A percentile compares a stretch with the other conserved stretches of the same genome.
Conservation (phyloP, 1,140 invertebrate species). For the Drosophila takahashii region DNA sequence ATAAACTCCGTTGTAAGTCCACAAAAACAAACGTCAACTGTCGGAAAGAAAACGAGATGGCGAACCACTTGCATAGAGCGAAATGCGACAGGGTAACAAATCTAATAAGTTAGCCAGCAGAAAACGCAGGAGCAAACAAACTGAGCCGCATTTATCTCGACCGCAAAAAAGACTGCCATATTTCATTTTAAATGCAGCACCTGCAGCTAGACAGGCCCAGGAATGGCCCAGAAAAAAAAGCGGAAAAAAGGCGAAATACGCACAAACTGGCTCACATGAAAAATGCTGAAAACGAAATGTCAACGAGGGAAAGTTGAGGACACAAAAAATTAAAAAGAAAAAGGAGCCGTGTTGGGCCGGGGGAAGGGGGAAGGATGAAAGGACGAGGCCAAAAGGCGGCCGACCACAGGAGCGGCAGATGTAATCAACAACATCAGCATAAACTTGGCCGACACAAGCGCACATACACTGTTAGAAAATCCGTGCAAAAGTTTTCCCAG, state of each 20-base stretch:
- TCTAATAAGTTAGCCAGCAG: constrained; percentile 65
- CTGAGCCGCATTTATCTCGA: constrained; percentile 69
- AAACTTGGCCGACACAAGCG: constrained; percentile 56
- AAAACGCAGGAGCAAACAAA: constrained; percentile 62
- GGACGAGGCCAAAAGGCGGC: constrained; percentile 34
- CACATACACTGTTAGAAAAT: constrained; percentile 44
- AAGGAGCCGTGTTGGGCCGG: constrained; percentile 1
- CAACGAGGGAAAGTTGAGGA: constrained; percentile 61
- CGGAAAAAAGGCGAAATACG: constrained; percentile 24
- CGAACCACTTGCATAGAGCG: background rate
- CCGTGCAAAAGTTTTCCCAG: constrained; percentile 49
- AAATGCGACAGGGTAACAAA: constrained; percentile 35
- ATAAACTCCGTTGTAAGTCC: constrained; percentile 7
- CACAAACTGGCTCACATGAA: constrained; percentile 23
- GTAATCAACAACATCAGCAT: constrained; percentile 77
- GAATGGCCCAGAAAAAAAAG: constrained; percentile 8
- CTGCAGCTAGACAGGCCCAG: constrained; percentile 57
- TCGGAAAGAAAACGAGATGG: background rate
- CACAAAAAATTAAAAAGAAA: constrained; percentile 33
- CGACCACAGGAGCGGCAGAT: constrained; percentile 55
- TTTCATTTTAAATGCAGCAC: constrained; percentile 81
- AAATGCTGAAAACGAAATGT: constrained; percentile 76
- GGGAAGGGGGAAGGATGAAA: constrained; percentile 11
- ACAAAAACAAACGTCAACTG: constrained; percentile 12
- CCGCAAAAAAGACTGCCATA: constrained; percentile 79